Evolutionary conservation across 2,113 vertebrate genomes (phyloP), one percentile per base, ranked within the genome.

Genomic region (Zootoca vivipara): DNA sequence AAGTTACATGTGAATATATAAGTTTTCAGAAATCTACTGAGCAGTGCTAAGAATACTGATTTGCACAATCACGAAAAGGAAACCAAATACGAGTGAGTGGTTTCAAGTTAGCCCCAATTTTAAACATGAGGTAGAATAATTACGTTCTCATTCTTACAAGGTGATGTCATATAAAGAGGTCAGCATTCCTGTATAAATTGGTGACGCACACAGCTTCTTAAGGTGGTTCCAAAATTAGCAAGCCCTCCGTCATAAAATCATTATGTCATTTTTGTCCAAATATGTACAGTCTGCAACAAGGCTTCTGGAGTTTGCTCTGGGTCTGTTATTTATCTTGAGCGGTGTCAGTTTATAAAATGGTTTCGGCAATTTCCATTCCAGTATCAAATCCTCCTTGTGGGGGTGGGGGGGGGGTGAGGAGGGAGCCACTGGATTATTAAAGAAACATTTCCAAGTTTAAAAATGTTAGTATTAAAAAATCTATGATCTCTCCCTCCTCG

Each of bases 241-340:
- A 86, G 90, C 89, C 78, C 86, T 70, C 78, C 35, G 78, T 89
- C 82, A 89, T 92, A 87, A 93, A 95, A 95, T 93, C 84, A 74
- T 85, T 72, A 80, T 91, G 72, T 89, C 83, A 93, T 92, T 88
- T 90, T 35, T 70, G 77, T 89, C 74, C 73, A 93, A 93, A 87
- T 72, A 91, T 91, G 38, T 67, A 65, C 70, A 89, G 90, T 89
- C 64, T 52, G 52, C 72, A 91, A 33, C 82, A 73, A 85, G 3
- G 40, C 0, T 2, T 74, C 65, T 92, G 90, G 88, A 92, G 86
- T 90, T 77, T 85, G 38, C 83, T 90, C 78, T 88, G 22, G 0
- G 15, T 89, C 87, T 93, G 91, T 91, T 95, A 92, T 93, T 95
- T 92, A 93, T 83, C 89, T 95, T 91, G 46, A 74, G 88, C 91